These are phyloP conservation scores for Eupithecia abbreviata DNA, from an alignment of 2,888 invertebrate genomes.

Conservation along the genomic window DNA sequence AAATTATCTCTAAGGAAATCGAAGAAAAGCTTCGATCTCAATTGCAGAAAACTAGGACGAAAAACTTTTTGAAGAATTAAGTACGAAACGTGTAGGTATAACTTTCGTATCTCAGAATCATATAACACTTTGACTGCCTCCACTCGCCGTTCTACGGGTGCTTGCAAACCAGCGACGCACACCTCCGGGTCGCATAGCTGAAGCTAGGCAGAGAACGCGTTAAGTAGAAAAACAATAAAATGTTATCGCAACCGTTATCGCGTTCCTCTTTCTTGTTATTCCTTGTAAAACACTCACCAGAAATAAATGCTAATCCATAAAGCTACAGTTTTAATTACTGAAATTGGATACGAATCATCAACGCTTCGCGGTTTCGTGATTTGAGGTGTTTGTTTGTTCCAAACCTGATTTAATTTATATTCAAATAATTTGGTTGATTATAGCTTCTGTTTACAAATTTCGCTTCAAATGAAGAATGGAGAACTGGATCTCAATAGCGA, in stretches of 20 bases:
- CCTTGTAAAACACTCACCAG: neutral
- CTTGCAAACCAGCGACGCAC: no score
- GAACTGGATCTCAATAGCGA: neutral
- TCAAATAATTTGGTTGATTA: neutral
- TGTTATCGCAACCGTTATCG: neutral
- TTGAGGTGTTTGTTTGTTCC: slow-evolving; percentile 21
- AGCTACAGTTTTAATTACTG: slow-evolving; percentile 15
- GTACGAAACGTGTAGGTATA: no score
- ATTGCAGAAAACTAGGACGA: no score
- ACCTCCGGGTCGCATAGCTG: no score
- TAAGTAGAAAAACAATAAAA: neutral
- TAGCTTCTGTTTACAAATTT: neutral
- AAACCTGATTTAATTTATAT: slow-evolving; percentile 6
- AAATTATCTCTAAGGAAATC: no score
- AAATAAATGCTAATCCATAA: slow-evolving; percentile 2
- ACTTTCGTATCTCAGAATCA: neutral
- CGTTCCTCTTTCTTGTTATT: neutral
- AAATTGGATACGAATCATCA: slow-evolving; percentile 18
- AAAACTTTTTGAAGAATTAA: no score
- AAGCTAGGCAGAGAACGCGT: no score
- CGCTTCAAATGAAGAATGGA: neutral
- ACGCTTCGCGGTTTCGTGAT: slow-evolving; percentile 11
- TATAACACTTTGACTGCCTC: neutral
- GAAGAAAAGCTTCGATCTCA: no score
- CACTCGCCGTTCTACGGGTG: no score